Conservation (phyloP, 2,113 vertebrate genomes). For the Microtus pennsylvanicus region DNA sequence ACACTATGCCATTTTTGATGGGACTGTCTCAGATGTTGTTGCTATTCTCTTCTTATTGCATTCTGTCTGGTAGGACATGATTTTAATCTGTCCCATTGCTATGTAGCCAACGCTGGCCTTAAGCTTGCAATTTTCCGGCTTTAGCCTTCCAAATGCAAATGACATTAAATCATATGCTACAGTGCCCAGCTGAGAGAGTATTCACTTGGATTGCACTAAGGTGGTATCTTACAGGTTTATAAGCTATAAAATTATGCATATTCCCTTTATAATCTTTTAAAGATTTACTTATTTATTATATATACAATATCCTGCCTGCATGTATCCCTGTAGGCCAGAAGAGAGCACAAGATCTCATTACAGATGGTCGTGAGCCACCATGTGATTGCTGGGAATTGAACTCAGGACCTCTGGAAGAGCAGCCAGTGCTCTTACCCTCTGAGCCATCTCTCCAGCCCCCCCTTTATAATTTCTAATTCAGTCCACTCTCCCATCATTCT, state of each 20-base stretch:
- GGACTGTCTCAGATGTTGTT: background rate
- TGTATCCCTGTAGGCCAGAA: no score
- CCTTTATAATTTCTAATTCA: background rate
- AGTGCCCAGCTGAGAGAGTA: background rate
- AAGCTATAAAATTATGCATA: background rate
- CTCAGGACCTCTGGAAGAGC: no score
- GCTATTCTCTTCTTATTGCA: background rate
- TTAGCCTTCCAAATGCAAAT: background rate
- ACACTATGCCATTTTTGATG: background rate
- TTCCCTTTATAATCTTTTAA: background rate
- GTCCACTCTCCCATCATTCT: background rate
- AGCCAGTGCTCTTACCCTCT: no score
- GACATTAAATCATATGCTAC: background rate
- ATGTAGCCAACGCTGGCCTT: background rate
- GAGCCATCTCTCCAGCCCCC: no score
- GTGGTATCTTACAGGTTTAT: background rate
- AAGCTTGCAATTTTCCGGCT: background rate
- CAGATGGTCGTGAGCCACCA: no score
- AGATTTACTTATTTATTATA: no score
- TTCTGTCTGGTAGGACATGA: background rate
- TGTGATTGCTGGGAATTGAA: no score
- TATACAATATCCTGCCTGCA: no score
- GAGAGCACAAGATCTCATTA: no score
- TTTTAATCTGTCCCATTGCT: background rate
- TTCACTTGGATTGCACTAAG: background rate